These are phyloP conservation scores for silkworm (Bombyx mori) DNA, from an alignment of 1,140 invertebrate species.

Conservation along the genomic window DNA sequence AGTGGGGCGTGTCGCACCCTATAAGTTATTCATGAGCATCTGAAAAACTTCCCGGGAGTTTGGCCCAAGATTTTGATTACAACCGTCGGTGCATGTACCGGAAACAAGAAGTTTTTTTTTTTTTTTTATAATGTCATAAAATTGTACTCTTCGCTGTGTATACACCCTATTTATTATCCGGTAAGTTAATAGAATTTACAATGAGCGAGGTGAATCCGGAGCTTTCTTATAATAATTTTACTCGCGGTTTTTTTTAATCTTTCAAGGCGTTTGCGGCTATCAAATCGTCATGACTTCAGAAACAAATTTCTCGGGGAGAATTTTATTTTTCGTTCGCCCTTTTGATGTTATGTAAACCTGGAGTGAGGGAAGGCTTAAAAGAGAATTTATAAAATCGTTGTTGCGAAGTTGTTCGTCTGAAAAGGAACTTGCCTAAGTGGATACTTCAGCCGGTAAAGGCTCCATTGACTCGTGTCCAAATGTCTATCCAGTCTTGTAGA, in stretches of 20 bases:
- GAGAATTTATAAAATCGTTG: too few relatives aligned
- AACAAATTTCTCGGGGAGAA: too few relatives aligned
- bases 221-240: too few relatives aligned
- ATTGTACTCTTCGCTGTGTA: constrained; percentile 1
- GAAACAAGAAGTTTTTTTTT: not conserved
- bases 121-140: constrained; percentile 6
- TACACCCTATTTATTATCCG: constrained; percentile 1
- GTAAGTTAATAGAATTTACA: not conserved
- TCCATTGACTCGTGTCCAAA: not conserved
- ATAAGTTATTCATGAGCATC: constrained; percentile 50
- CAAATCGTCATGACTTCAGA: too few relatives aligned
- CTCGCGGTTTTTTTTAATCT: too few relatives aligned
- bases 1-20: constrained; percentile 40
- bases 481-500: constrained; percentile 8
- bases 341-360: too few relatives aligned
- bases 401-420: too few relatives aligned
- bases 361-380: too few relatives aligned
- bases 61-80: constrained; percentile 39
- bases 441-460: too few relatives aligned
- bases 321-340: too few relatives aligned
- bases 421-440: too few relatives aligned
- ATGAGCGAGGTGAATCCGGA: not conserved
- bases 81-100: constrained; percentile 11
- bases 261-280: too few relatives aligned
- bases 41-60: constrained; percentile 30